phyloP scores from a whole-genome alignment of 2,888 invertebrate species.

The Fissipunctia ypsillon region DNA sequence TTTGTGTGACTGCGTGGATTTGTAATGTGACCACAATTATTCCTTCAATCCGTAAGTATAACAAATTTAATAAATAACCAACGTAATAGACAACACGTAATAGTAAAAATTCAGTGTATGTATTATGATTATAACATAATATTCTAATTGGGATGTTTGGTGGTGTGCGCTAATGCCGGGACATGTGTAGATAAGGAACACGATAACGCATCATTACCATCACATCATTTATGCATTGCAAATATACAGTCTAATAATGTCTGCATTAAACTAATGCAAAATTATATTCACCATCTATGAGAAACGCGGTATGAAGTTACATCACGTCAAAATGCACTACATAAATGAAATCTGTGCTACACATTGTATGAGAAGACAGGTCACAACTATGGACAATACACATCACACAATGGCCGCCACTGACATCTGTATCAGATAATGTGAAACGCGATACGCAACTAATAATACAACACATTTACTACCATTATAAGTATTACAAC shows the following conservation, averaged over 20 bases:
- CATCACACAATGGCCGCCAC: slow-evolving; percentile 58
- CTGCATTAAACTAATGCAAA: slow-evolving; percentile 6
- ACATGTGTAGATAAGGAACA: too few species aligned
- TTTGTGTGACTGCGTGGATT: too few species aligned
- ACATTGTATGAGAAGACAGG: slow-evolving; percentile 45
- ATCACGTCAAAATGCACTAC: slow-evolving; percentile 23
- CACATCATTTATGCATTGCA: neutral
- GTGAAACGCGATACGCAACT: slow-evolving; percentile 62
- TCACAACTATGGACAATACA: slow-evolving; percentile 55
- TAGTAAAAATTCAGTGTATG: too few species aligned
- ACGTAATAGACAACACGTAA: too few species aligned
- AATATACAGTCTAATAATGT: neutral
- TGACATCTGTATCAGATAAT: slow-evolving; percentile 74
- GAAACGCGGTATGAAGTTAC: slow-evolving; percentile 17
- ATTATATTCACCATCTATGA: slow-evolving; percentile 1
- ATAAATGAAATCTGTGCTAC: slow-evolving; percentile 49
- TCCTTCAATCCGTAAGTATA: too few species aligned
- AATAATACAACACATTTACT: slow-evolving; percentile 29
- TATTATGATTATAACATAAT: too few species aligned
- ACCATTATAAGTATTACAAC: neutral
- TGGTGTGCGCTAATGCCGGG: too few species aligned
- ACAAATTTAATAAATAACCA: too few species aligned
- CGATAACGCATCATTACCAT: too few species aligned
- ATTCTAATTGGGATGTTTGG: too few species aligned
- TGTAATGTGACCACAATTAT: too few species aligned